Percentiles rank a stretch among this genome's conserved stretches.
Evolutionary conservation across 2,888 invertebrate genomes (phyloP).

Genomic region (Myopa tessellatipennis): DNA sequence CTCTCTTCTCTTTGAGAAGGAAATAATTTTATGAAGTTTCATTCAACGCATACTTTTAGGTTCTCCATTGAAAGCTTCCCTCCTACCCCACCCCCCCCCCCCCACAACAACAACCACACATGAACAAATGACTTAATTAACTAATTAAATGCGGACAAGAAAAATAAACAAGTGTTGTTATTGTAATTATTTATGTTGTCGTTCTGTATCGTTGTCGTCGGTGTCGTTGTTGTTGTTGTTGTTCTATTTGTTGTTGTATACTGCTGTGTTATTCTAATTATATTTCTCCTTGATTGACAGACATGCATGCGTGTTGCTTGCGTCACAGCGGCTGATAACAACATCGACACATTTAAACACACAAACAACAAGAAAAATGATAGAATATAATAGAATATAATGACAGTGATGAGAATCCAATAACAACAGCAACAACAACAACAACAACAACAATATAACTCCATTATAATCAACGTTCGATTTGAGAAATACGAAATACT

Average conservation of each 20-base stretch:
- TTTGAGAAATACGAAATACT: background rate
- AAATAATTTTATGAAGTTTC: no score
- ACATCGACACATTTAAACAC: background rate
- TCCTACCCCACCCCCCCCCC: no score
- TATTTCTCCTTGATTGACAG: slow-evolving; percentile 2
- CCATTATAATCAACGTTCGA: background rate
- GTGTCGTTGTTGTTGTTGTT: slow-evolving; percentile 12
- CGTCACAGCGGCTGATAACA: slow-evolving; percentile 7
- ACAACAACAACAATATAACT: background rate
- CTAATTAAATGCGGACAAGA: slow-evolving; percentile 12
- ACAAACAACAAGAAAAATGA: background rate
- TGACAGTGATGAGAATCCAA: background rate
- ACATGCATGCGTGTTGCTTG: slow-evolving; percentile 18
- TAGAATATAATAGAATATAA: background rate
- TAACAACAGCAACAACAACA: background rate
- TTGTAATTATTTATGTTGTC: background rate
- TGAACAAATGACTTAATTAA: slow-evolving; percentile 21
- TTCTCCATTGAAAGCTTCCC: no score
- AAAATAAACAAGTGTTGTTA: background rate
- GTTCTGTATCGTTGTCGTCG: background rate
- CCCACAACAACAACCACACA: no score
- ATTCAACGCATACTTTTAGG: no score
- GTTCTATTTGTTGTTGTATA: background rate
- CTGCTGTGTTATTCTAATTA: slow-evolving; percentile 18
- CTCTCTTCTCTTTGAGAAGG: no score